phyloP scores from a whole-genome alignment of 64 coral and sea anemone genomes.

The Dendrophyllia cribrosa region DNA sequence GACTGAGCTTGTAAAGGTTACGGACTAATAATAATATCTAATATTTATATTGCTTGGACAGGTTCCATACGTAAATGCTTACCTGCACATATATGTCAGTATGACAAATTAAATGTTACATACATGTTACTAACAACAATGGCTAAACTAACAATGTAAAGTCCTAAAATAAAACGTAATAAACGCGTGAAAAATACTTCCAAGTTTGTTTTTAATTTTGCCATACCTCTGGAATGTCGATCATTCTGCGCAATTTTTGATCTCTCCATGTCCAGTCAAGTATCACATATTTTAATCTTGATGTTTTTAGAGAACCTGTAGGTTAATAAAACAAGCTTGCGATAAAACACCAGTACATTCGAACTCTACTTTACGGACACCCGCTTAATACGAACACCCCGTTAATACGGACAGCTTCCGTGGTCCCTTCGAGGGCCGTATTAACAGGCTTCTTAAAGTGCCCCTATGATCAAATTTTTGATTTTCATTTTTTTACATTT shows the following conservation, averaged over 20 bases:
- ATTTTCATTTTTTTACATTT: no score
- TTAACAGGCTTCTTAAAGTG: no score
- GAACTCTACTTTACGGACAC: neutral
- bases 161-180: no score
- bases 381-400: neutral
- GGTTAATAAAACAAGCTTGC: neutral
- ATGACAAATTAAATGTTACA: no score
- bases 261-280: constrained; percentile 98
- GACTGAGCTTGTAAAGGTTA: neutral
- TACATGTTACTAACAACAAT: no score
- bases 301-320: constrained; percentile 77
- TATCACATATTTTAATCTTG: constrained; percentile 81
- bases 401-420: neutral
- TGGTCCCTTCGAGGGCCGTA: no score
- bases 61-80: no score
- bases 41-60: no score
- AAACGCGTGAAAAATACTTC: neutral
- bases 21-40: no score
- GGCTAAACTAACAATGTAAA: no score
- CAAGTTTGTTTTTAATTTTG: neutral
- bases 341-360: neutral
- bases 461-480: no score
- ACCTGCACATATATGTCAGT: no score
- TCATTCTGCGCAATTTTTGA: constrained; percentile 84
- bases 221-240: constrained; percentile 92